Conservation (phyloP, 2,113 vertebrate genomes). For the Charina bottae region DNA sequence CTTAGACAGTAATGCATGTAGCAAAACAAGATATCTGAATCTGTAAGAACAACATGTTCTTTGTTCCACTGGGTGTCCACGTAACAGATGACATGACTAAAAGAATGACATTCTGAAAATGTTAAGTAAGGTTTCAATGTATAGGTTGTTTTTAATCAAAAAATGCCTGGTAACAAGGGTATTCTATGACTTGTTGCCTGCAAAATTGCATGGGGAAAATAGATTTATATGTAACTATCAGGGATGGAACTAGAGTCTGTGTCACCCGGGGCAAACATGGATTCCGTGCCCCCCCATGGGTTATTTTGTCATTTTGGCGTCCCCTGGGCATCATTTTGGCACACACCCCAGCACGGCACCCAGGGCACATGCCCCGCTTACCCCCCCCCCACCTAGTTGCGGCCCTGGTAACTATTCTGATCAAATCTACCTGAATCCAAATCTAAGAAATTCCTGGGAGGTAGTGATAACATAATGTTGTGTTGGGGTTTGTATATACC, state of each 20-base stretch:
- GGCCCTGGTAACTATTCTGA: neutral
- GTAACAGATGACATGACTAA: neutral
- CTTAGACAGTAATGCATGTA: neutral
- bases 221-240: neutral
- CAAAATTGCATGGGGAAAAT: neutral
- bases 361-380: too few relatives aligned
- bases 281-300: too few relatives aligned
- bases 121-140: neutral
- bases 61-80: neutral
- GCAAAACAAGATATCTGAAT: neutral
- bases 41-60: constrained; percentile 2
- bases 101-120: constrained; percentile 22
- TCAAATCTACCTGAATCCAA: neutral
- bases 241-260: too few relatives aligned
- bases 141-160: neutral
- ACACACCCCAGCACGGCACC: too few relatives aligned
- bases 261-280: too few relatives aligned
- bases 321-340: too few relatives aligned
- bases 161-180: neutral
- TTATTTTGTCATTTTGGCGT: too few relatives aligned
- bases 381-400: too few relatives aligned
- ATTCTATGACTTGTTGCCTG: neutral
- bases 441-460: neutral
- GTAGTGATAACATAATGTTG: neutral
- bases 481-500: too few relatives aligned